Evolutionary conservation across 2,888 invertebrate species (phyloP).

Genomic region (Oligia fasciuncula): DNA sequence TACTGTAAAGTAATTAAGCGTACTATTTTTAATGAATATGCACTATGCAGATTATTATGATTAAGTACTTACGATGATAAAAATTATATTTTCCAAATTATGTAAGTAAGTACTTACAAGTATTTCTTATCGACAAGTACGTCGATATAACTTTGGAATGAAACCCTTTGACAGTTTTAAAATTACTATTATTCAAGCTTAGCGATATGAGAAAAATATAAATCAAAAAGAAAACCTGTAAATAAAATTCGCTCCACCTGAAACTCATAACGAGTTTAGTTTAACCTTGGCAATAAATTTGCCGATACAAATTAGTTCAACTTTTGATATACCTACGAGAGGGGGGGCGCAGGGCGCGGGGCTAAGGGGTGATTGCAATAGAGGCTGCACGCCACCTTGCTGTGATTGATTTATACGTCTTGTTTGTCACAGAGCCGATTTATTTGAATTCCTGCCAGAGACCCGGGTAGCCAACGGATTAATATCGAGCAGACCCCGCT

Average conservation of each 20-base stretch:
- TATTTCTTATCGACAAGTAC: conserved; percentile 48
- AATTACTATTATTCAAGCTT: conserved; percentile 55
- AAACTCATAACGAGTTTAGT: conserved; percentile 88
- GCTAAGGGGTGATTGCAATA: conserved; percentile 83
- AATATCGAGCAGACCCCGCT: conserved; percentile 87
- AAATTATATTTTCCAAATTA: conserved; percentile 32
- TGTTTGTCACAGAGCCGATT: conserved; percentile 90
- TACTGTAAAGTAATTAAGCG: conserved; percentile 8
- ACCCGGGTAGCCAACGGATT: conserved; percentile 87
- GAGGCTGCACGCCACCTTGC: conserved; percentile 88
- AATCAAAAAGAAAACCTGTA: conserved; percentile 82
- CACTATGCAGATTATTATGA: conserved; percentile 21
- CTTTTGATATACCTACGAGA: conserved; percentile 76
- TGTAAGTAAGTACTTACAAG: conserved; percentile 24
- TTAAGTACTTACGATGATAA: background rate
- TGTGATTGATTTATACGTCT: conserved; percentile 90
- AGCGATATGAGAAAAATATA: conserved; percentile 72
- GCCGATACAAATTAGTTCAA: conserved; percentile 87
- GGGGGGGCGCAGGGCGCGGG: conserved; percentile 61
- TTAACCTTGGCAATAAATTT: conserved; percentile 87
- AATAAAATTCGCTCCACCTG: conserved; percentile 83
- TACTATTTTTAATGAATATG: conserved; percentile 23
- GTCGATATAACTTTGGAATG: conserved; percentile 54
- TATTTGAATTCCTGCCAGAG: conserved; percentile 90
- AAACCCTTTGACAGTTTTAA: conserved; percentile 58